Base-by-base conservation (phyloP, 2,113 vertebrate species). In the Chionomys nivalis region DNA sequence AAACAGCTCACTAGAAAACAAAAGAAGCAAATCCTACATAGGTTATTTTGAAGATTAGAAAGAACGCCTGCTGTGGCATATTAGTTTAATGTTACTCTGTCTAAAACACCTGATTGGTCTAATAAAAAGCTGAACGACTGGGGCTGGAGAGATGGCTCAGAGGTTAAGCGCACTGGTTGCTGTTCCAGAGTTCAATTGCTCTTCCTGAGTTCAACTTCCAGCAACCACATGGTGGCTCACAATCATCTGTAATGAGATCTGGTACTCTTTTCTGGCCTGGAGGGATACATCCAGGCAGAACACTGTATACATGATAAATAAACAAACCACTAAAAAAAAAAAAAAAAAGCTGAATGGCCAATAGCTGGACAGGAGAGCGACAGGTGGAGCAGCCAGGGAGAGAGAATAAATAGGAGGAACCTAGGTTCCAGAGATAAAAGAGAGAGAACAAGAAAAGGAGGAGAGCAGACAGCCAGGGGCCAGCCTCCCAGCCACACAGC, bases 1-100 rank as follows among this genome's bases (percentile, higher is more conserved):
- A 96, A 99, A 99, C 77, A 99, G 98, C 73, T 99, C 99, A 86
- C 99, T 99, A 42, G 31, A 73, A 98, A 97, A 97, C 5, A 96
- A 83, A 85, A 61, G 96, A 47, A 68, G 97, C 31, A 95, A 7
- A 95, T 4, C 47, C 36, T 72, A 93, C 87, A 23, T 95, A 31
- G 58, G 85, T 81, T 94, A 94, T 47, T 88, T 17, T 68, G 72
- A 96, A 92, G 55, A 33, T 94, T n/a, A 96, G 42, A 68, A 24
- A 94, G 42, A 63, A 9, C 4, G 6, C 36, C 70, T 73, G 3
- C n/a, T 73, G 19, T 73, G 36, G 19, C 21, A 73, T 39, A 73
- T 39, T 39, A 72, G 36, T 39, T 72, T 72, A 39, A 72, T 55
- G 36, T 3, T 72, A 19, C 19, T n/a, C n/a, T 39, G 19, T 73